These are phyloP conservation scores for Actinemys pallida DNA, from an alignment of 2,113 vertebrate species.

Conservation along the genomic window DNA sequence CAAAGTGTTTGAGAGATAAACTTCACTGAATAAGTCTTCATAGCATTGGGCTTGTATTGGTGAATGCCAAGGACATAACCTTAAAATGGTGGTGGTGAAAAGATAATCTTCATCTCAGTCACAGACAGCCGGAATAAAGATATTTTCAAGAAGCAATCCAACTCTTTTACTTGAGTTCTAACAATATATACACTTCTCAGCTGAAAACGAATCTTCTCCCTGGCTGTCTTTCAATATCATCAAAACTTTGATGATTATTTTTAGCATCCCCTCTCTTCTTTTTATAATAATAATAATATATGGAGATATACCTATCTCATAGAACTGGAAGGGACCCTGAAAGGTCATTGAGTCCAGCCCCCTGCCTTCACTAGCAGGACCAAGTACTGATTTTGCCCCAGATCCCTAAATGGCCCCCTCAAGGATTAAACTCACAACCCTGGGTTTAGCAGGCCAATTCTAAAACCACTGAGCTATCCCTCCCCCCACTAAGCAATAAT, in stretches of 20 bases:
- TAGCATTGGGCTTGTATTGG: background rate
- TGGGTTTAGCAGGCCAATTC: too few relatives aligned
- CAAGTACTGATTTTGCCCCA: too few relatives aligned
- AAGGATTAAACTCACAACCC: too few relatives aligned
- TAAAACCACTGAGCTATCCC: too few relatives aligned
- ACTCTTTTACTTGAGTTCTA: background rate
- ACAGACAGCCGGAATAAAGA: background rate
- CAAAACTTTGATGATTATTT: fast-evolving
- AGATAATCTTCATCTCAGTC: background rate
- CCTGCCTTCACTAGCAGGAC: too few relatives aligned
- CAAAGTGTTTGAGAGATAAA: background rate
- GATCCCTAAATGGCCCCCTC: too few relatives aligned
- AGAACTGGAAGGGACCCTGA: too few relatives aligned
- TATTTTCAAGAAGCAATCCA: background rate
- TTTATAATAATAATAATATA: background rate
- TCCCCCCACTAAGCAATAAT: too few relatives aligned
- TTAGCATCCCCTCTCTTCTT: background rate
- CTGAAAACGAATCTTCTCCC: background rate
- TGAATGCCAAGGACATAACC: background rate
- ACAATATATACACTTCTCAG: background rate
- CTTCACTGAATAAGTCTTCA: background rate
- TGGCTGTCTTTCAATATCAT: background rate
- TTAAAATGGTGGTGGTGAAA: background rate
- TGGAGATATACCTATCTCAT: too few relatives aligned
- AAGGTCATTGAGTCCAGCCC: too few relatives aligned